phyloP scores from a whole-genome alignment of 2,888 invertebrate species.

The Melitaea athalia region DNA sequence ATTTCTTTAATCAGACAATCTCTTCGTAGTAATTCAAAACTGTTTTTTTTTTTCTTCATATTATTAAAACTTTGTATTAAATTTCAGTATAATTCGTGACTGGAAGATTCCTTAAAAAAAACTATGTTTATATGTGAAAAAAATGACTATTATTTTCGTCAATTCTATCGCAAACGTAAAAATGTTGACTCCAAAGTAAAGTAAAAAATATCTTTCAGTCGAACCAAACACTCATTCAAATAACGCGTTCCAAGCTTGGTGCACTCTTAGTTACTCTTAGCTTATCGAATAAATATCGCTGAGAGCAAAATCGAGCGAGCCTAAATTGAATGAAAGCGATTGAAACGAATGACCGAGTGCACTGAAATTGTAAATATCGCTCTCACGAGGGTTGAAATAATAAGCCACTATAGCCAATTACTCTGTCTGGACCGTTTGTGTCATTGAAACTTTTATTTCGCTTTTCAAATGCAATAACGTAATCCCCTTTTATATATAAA shows the following conservation, averaged over 20 bases:
- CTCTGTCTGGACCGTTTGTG: slow-evolving; percentile 14
- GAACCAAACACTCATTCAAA: background rate
- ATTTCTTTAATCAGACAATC: no score
- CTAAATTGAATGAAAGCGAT: slow-evolving; percentile 38
- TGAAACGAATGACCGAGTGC: slow-evolving; percentile 29
- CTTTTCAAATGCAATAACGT: slow-evolving; percentile 3
- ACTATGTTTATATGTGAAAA: no score
- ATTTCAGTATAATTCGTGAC: no score
- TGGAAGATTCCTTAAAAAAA: no score
- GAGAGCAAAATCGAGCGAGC: slow-evolving; percentile 24
- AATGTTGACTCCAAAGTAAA: background rate
- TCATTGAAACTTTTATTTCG: slow-evolving; percentile 14
- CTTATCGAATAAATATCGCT: slow-evolving; percentile 30
- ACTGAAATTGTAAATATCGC: slow-evolving; percentile 29
- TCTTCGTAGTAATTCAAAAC: no score
- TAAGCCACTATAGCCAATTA: slow-evolving; percentile 27
- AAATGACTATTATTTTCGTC: background rate
- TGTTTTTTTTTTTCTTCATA: no score
- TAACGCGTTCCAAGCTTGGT: background rate
- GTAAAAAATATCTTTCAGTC: background rate
- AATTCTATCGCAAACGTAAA: background rate
- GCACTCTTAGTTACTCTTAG: slow-evolving; percentile 18
- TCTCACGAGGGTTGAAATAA: slow-evolving; percentile 20
- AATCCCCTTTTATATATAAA: slow-evolving; percentile 5
- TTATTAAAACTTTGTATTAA: no score